A percentile compares a stretch with the other conserved stretches of the same genome.
These are phyloP conservation scores for Stenichneumon culpator DNA, from an alignment of 2,888 invertebrate genomes.

Conservation along the genomic window DNA sequence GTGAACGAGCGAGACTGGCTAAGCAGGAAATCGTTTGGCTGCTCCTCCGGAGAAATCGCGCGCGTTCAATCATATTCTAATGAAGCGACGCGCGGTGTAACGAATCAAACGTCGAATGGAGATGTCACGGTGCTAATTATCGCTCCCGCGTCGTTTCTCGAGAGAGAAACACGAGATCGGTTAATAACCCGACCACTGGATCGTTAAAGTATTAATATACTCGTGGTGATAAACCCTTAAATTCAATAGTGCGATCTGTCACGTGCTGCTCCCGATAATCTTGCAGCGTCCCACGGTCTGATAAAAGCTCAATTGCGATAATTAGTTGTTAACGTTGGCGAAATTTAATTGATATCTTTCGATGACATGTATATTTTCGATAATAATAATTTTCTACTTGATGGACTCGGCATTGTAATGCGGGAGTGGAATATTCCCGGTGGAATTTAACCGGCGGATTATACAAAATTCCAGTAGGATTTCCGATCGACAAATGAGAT, in stretches of 20 bases:
- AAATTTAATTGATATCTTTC: not conserved
- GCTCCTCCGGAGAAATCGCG: slow-evolving; percentile 23
- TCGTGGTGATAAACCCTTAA: slow-evolving; percentile 1
- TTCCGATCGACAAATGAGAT: too few relatives aligned
- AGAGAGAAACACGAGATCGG: slow-evolving; percentile 2
- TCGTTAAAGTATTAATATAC: not conserved
- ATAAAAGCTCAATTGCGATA: not conserved
- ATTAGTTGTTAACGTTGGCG: not conserved
- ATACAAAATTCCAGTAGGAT: too few relatives aligned
- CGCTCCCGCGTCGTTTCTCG: slow-evolving; percentile 36
- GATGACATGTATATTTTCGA: not conserved
- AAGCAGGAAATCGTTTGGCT: slow-evolving; percentile 28
- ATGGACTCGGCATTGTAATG: too few relatives aligned
- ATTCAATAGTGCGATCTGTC: not conserved
- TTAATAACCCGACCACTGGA: not conserved
- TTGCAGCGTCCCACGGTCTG: not conserved
- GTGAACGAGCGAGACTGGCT: slow-evolving; percentile 15
- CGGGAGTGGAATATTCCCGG: too few relatives aligned
- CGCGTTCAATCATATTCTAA: slow-evolving; percentile 78
- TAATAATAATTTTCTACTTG: too few relatives aligned
- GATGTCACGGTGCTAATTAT: slow-evolving; percentile 79
- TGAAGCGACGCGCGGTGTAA: slow-evolving; percentile 75
- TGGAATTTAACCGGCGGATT: too few relatives aligned
- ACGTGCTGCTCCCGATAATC: not conserved
- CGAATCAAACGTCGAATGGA: slow-evolving; percentile 75